Evolutionary conservation across 2,888 invertebrate species (phyloP), one percentile per base, ranked within the genome.

Genomic region (Ferrisia virgata): DNA sequence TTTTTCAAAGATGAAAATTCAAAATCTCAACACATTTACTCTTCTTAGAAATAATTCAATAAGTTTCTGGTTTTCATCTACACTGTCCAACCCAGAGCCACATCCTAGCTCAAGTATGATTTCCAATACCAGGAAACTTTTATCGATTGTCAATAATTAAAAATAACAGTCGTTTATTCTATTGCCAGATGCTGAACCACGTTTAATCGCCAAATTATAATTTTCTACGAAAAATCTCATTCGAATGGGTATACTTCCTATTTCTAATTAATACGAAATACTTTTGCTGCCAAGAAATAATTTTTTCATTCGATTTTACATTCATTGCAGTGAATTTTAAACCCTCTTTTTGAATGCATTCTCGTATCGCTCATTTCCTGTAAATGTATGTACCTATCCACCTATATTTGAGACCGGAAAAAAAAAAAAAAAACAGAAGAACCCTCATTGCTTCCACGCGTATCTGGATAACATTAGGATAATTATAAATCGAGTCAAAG

Each of bases 391-490:
- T n/a, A n/a, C n/a, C n/a, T n/a, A n/a, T n/a, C n/a, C n/a, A n/a
- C n/a, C n/a, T n/a, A n/a, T n/a, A n/a, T n/a, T n/a, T n/a, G 47
- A 47, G n/a, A 53, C 22, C 22, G 9, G 1, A 40, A 40, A 13
- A 22, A 6, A 53, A 53, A 1, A 28, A 28, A 40, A 40, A 13
- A 22, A 6, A 53, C 18, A 1, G 13, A 28, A 28, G 47, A 8
- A 69, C 15, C 31, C 28, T 8, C 31, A 31, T 18, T 76, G 15
- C 36, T 76, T 76, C 72, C 72, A 76, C 36, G 36, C 36, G 72
- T 76, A 76, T n/a, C 72, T 76, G 72, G 72, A 76, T 36, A 76
- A 76, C n/a, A n/a, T n/a, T n/a, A n/a, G n/a, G 72, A 76, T 76
- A 76, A 76, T 76, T 76, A 76, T 76, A 76, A 76, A 76, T 76